Conservation (phyloP, 2,113 vertebrate genomes). For the Podocnemis expansa region DNA sequence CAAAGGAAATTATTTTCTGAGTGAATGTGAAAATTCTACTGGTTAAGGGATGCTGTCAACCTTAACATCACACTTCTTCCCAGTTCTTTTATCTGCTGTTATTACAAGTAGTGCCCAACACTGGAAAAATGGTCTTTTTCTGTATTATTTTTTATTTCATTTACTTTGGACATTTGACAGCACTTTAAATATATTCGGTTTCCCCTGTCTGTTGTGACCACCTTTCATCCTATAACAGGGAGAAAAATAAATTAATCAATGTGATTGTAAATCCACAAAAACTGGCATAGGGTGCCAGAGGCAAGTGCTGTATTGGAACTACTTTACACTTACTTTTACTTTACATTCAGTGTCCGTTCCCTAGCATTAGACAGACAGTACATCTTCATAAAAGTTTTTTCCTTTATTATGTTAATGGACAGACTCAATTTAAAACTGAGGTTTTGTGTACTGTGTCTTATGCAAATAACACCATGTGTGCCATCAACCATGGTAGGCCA, state of each 20-base stretch:
- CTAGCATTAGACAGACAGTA: not conserved
- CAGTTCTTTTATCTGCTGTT: not conserved
- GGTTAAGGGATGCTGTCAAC: not conserved
- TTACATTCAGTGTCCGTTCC: not conserved
- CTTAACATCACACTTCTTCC: not conserved
- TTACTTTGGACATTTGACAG: not conserved
- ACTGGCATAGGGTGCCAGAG: not conserved
- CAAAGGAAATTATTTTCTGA: not conserved
- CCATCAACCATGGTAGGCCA: not conserved
- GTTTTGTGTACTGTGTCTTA: accelerated
- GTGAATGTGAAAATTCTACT: not conserved
- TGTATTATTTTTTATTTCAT: not conserved
- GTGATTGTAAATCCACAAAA: not conserved
- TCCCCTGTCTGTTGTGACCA: not conserved
- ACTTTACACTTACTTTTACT: not conserved
- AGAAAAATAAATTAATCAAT: not conserved
- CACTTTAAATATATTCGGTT: not conserved
- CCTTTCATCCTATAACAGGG: not conserved
- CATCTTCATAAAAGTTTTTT: not conserved
- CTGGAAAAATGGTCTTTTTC: not conserved
- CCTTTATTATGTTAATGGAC: not conserved
- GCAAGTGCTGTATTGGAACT: not conserved
- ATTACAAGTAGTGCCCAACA: accelerated
- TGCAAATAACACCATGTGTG: not conserved
- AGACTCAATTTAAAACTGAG: not conserved